Evolutionary conservation across 2,113 vertebrate genomes (phyloP), one percentile per base, ranked within the genome.

Genomic region (Gulo gulo): DNA sequence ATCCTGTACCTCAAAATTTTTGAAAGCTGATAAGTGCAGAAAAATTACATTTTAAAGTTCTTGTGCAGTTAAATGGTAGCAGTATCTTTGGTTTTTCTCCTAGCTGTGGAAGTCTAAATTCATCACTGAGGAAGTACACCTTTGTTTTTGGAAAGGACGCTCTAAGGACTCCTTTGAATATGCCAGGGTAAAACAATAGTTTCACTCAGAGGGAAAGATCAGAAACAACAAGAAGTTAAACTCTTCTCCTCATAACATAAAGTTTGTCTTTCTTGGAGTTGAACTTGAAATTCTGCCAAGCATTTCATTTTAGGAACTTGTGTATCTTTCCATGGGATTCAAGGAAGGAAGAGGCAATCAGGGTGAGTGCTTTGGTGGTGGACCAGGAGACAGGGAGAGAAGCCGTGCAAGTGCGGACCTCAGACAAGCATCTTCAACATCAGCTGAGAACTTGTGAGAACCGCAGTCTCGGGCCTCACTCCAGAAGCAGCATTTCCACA

Each of bases 221-320:
- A 45, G 24, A 65, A 91, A 24, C 2, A 24, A 47, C 9, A 8
- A 12, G 67, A 69, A 57, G n/a, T 76, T 90, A 87, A 87, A 34
- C 24, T 52, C n/a, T 71, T 80, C 16, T 88, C 6, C 0, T 29
- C 69, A 61, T 55, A 14, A 26, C 26, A 10, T 20, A 0, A 59
- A n/a, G 2, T 88, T 42, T 88, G 16, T 96, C 29, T 96, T 93
- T 63, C 63, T 80, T 93, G 34, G 39, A 71, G 69, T 31, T 2
- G 1, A 81, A 76, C 29, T 57, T 39, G 88, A 71, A 80, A 55
- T n/a, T 69, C 83, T 63, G 45, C 2, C 79, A 34, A 24, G 15
- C 3, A 4, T 61, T 73, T 91, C 76, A 18, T 34, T 95, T 88
- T 24, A 36, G 52, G 50, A 45, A 89, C 29, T 57, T 79, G 15